Evolutionary conservation across 2,888 invertebrate species (phyloP), one percentile per base, ranked within the genome.

Genomic region (Encarsia formosa): DNA sequence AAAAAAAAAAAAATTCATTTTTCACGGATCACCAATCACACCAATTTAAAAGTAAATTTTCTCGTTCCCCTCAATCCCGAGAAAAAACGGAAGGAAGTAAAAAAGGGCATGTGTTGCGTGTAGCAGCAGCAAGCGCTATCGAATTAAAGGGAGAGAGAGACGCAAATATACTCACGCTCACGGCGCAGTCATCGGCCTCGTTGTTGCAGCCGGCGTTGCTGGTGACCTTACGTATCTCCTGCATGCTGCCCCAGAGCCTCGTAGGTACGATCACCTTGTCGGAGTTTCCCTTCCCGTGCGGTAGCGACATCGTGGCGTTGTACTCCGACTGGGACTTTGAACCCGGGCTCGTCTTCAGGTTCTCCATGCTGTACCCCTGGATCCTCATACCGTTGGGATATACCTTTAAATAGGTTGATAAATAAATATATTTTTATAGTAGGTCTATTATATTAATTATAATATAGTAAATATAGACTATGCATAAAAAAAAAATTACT

Each of bases 171-270:
- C 18, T n/a, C 19, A 49, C 20, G 48, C 52, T 56, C 35, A 56
- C 52, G 47, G 37, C 26, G 24, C 42, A 53, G 22, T 51, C 39
- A 11, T 56, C 56, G 29, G 37, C 45, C 19, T 56, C 51, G 20
- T 15, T 13, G n/a, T n/a, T n/a, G 38, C 51, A 48, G 56, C 43
- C 52, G 44, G 66, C 68, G 38, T 48, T 44, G 56, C 43, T 49
- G 44, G 66, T 68, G 26, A 72, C 63, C 52, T 75, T 74, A 57
- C 81, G 76, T 66, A 81, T 79, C 61, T 86, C 84, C 63, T 85
- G 85, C 40, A 86, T 73, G 65, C 85, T 86, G 20, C 84, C 83
- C 78, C 82, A 84, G 1, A 68, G 70, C 15, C 75, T 70, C 4
- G 68, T 63, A n/a, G n/a, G n/a, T n/a, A n/a, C n/a, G n/a, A n/a